These are phyloP conservation scores for Pectinophora gossypiella DNA, from an alignment of 1,140 invertebrate species.

Conservation along the genomic window DNA sequence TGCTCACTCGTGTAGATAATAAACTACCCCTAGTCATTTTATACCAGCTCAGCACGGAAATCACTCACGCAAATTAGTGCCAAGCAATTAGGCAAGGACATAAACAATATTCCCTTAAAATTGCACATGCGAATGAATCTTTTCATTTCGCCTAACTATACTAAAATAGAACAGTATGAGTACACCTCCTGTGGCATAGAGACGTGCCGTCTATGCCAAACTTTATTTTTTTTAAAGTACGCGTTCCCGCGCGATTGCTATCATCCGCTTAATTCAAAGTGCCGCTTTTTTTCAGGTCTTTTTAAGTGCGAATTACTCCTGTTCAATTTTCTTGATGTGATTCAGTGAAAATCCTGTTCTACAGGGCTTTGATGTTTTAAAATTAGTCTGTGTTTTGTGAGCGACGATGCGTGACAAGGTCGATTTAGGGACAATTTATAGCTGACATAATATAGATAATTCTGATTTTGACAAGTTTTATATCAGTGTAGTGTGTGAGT, in stretches of 20 bases:
- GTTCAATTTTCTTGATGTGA: background rate
- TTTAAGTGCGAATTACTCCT: background rate
- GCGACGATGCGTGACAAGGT: constrained; percentile 39
- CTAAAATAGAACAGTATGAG: constrained; percentile 63
- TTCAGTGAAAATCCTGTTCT: constrained; percentile 3
- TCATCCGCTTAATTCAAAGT: constrained; percentile 5
- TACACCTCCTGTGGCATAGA: constrained; percentile 29
- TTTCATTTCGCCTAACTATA: constrained; percentile 39
- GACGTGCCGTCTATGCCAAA: constrained; percentile 31
- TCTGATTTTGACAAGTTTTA: constrained; percentile 6
- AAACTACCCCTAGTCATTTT: no score
- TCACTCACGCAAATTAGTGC: constrained; percentile 8
- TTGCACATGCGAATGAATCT: constrained; percentile 26
- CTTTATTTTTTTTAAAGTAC: constrained; percentile 28
- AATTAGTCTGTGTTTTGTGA: constrained; percentile 13
- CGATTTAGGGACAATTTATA: constrained; percentile 39
- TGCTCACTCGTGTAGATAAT: no score
- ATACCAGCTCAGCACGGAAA: no score
- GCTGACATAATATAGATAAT: constrained; percentile 5
- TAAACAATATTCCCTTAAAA: constrained; percentile 10
- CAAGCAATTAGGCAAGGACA: constrained; percentile 12
- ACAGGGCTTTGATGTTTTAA: constrained; percentile 9
- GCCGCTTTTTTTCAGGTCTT: constrained; percentile 4
- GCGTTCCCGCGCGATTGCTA: constrained; percentile 32
- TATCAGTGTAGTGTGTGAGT: constrained; percentile 1